Evolutionary conservation across 2,888 invertebrate species (phyloP).

Genomic region (Mythimna vitellina): DNA sequence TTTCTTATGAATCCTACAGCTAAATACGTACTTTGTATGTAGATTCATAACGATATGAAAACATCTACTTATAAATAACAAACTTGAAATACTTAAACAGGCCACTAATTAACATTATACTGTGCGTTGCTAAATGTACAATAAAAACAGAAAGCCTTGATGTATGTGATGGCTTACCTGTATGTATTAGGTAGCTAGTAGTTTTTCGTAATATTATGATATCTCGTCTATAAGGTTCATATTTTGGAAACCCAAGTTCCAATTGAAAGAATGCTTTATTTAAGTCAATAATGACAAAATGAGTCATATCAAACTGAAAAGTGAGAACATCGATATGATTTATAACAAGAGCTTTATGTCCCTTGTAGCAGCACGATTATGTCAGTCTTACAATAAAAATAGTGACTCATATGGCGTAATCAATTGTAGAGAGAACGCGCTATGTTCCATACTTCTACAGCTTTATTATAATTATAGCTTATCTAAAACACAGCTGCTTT

Average conservation of each 20-base stretch:
- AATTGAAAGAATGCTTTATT: neutral
- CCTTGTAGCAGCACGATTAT: conserved; percentile 52
- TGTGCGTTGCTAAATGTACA: conserved; percentile 49
- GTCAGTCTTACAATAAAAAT: conserved; percentile 63
- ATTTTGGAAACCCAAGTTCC: conserved; percentile 6
- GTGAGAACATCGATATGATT: conserved; percentile 29
- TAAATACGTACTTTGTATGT: conserved; percentile 59
- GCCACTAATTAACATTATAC: conserved; percentile 51
- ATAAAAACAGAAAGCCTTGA: conserved; percentile 47
- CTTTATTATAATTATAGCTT: conserved; percentile 42
- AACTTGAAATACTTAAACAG: conserved; percentile 54
- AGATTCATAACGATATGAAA: conserved; percentile 58
- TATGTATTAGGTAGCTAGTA: conserved; percentile 8
- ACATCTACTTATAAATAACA: conserved; percentile 51
- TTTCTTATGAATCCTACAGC: conserved; percentile 47
- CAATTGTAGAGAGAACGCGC: conserved; percentile 46
- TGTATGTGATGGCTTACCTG: conserved; percentile 31
- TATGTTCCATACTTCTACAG: conserved; percentile 31
- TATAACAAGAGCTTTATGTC: conserved; percentile 49
- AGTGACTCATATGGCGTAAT: conserved; percentile 59
- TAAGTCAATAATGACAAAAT: conserved; percentile 1
- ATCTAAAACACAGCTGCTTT: conserved; percentile 27
- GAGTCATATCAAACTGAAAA: conserved; percentile 32
- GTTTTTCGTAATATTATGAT: conserved; percentile 22
- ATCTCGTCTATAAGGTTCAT: neutral